Evolutionary conservation across 1,140 invertebrate species (phyloP), one percentile per base, ranked within the genome.

Genomic region (Portunus trituberculatus): DNA sequence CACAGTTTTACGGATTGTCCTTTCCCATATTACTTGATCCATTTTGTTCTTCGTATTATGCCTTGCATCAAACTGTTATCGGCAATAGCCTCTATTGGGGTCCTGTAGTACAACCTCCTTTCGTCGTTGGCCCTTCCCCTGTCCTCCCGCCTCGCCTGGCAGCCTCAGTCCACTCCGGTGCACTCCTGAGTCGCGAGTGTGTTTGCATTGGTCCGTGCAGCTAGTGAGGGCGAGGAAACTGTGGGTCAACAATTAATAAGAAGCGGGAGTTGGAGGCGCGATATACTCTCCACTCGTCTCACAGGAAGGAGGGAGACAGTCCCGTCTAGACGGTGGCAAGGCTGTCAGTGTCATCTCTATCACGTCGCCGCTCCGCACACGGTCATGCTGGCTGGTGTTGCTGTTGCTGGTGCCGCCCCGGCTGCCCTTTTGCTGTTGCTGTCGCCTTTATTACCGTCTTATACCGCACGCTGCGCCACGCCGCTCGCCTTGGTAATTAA

Each of bases 241-340:
- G 6, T 1, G 25, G 20, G 1, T 76, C 67, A n/a, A 20, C 67
- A 76, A 76, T 76, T 76, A 76, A 76, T n/a, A 76, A 76, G 67
- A 12, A 25, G 20, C 67, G 67, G 25, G n/a, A 76, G 8, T 20
- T 2, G 67, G 67, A 76, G 67, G 67, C 67, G 6, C 67, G 25
- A 76, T 76, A 16, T 16, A 59, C 12, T 20, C 52, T n/a, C 20
- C n/a, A n/a, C 20, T 76, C 12, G 20, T 20, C 25, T 76, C 20
- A 25, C 25, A 76, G 67, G 67, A 76, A 91, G 39, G 31, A 59
- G 90, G 52, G 1, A 25, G 52, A 76, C 59, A 76, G 52, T 91
- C 67, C 90, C 59, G 90, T 91, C 90, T 91, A 91, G 90, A 91
- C 90, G 59, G 29, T 91, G n/a, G 89, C n/a, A 46, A 59, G 48